phyloP scores from a whole-genome alignment of 2,113 vertebrate genomes.

The Esox niger region DNA sequence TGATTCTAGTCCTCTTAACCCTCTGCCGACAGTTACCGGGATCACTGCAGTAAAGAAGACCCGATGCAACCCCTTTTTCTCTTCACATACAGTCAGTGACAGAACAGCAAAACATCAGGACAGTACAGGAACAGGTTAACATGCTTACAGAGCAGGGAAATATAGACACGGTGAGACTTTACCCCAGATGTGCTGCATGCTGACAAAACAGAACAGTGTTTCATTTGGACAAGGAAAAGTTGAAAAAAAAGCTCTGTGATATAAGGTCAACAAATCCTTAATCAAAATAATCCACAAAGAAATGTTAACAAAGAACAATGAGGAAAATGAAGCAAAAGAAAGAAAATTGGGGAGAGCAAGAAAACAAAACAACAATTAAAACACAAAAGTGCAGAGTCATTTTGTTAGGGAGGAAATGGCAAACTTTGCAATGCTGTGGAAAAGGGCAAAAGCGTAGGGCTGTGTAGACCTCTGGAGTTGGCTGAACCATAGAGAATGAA shows the following conservation, averaged over 20 bases:
- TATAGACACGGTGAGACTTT: slow-evolving; percentile 62
- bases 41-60: slow-evolving; percentile 71
- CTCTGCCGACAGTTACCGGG: slow-evolving; percentile 57
- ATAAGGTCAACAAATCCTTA: slow-evolving; percentile 43
- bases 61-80: slow-evolving; percentile 34
- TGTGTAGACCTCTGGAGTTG: slow-evolving; percentile 17
- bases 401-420: slow-evolving; percentile 18
- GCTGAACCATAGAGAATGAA: slow-evolving; percentile 1
- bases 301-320: slow-evolving; percentile 71
- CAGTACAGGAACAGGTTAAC: slow-evolving; percentile 70
- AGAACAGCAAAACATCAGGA: slow-evolving; percentile 66
- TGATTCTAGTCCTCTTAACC: slow-evolving; percentile 24
- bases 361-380: slow-evolving; percentile 53
- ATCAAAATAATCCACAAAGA: slow-evolving; percentile 34
- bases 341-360: slow-evolving; percentile 25
- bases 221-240: slow-evolving; percentile 69
- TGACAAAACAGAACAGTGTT: slow-evolving; percentile 73
- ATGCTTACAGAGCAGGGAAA: slow-evolving; percentile 72
- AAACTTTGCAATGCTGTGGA: slow-evolving; percentile 7
- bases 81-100: slow-evolving; percentile 54
- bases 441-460: slow-evolving; percentile 35
- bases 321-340: slow-evolving; percentile 78
- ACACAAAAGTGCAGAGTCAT: slow-evolving; percentile 47
- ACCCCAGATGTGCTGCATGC: slow-evolving; percentile 72
- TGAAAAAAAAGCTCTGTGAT: slow-evolving; percentile 42